Evolutionary conservation across 30 jellyfish, hydroid and myxozoan species (phyloP), one percentile per base, ranked within the genome.

Genomic region (Nemopilema nomurai): DNA sequence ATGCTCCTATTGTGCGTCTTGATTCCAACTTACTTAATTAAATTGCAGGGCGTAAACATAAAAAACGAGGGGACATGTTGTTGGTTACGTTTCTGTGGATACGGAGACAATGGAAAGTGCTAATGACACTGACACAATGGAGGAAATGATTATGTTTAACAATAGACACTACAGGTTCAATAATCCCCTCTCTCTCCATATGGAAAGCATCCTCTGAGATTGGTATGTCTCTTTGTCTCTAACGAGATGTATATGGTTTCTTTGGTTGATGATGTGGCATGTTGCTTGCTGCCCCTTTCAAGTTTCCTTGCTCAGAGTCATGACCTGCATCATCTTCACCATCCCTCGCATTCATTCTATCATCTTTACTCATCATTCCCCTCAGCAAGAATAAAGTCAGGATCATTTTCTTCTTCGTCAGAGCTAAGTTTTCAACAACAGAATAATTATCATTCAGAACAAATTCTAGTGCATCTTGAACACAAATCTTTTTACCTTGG

Each of bases 341-440:
- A 20, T 75, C 80, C 13, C 21, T 18, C 33, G 31, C 80, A 33
- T 21, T 50, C 86, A 13, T 26, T 17, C 17, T 24, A 25, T 8
- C 70, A 31, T n/a, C 31, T 67, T 67, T 22, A 22, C 4, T 74
- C 79, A 74, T 31, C 71, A 26, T 18, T 25, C 17, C 25, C 77
- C 71, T 50, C 28, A 1, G 8, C 31, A 51, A 1, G 77, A n/a
- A 9, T 53, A 50, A 26, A 22, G 6, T 28, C 57, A 53, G 28
- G 32, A 26, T n/a, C 78, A 24, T 77, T 79, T 23, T 57, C 87
- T 57, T 77, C 87, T 77, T 77, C 87, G 62, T 77, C 87, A 77
- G 79, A 77, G 79, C 52, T 77, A 28, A 77, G 78, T 20, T 77
- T 16, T 26, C 67, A 50, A 24, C 79, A 51, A 13, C 87, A n/a